phyloP scores from a whole-genome alignment of 2,888 invertebrate genomes.

The Deilephila porcellus region DNA sequence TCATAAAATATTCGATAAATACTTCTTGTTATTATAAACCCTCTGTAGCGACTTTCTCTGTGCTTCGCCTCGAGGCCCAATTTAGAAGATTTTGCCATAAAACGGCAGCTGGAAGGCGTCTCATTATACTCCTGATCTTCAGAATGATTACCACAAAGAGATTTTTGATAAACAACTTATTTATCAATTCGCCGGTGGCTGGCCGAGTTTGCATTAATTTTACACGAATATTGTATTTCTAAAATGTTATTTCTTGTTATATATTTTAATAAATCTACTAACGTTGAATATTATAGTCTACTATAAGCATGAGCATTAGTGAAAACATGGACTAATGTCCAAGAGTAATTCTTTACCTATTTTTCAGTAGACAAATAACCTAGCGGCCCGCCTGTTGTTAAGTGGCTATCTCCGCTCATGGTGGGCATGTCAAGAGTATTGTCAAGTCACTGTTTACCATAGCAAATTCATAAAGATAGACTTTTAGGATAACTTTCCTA shows the following conservation, averaged over 20 bases:
- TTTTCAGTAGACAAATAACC: too few species aligned
- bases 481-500: too few species aligned
- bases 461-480: too few species aligned
- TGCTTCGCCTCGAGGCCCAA: constrained; percentile 62
- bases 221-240: not conserved
- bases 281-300: too few species aligned
- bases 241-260: not conserved
- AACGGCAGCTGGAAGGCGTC: constrained; percentile 71
- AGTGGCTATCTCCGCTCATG: too few species aligned
- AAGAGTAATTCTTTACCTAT: too few species aligned
- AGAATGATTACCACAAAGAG: constrained; percentile 74
- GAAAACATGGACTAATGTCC: too few species aligned
- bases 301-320: too few species aligned
- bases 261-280: not conserved
- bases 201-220: constrained; percentile 36
- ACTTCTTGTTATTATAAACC: not conserved
- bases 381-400: too few species aligned
- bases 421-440: too few species aligned
- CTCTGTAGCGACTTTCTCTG: constrained; percentile 21
- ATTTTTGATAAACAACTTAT: constrained; percentile 78
- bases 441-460: too few species aligned
- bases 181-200: constrained; percentile 75
- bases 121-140: constrained; percentile 68
- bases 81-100: constrained; percentile 70
- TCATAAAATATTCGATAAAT: not conserved